Evolutionary conservation across 2,113 vertebrate species (phyloP), one percentile per base, ranked within the genome.

Genomic region (Tiliqua scincoides): DNA sequence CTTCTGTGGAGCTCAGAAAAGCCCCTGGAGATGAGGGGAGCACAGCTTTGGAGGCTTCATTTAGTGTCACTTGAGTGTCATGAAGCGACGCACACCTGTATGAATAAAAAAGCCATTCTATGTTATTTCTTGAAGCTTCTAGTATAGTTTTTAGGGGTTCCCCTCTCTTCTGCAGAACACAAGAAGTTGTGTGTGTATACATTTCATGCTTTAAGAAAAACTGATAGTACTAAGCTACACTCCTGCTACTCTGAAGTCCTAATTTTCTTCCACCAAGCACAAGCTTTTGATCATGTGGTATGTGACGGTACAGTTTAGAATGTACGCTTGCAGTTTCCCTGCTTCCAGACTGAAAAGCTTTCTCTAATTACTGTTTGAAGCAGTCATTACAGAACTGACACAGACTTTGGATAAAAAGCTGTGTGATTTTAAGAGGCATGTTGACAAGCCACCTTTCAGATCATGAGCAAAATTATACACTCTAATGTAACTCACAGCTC

Each of bases 281-380:
- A 1, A 4, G 63, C 32, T 0, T 65, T 54, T 76, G 1, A 37
- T 68, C 85, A 83, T 6, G 89, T 3, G 9, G 12, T 4, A 8
- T n/a, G 40, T 61, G 32, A 4, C 10, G 32, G 23, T 15, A 20
- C 68, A 61, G 0, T 0, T 86, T 1, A 25, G 48, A 10, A 65
- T 0, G 0, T 1, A 67, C 32, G 5, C 4, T 11, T 52, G 1
- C 82, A 48, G 21, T 48, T 57, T 82, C 76, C 70, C 80, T 0
- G 37, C 61, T 89, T 88, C 9, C 81, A 57, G 84, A 57, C 27
- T 59, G 4, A 81, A 85, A 21, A 37, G 77, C 30, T 87, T 67
- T 74, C 83, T 85, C 65, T 3, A 11, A 76, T 63, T 48, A 74
- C 32, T 8, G 72, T 32, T 18, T 18, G 27, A 72, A 75, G 59